Conservation (phyloP, 2,888 invertebrate genomes). For the Drosophila niveifrons region DNA sequence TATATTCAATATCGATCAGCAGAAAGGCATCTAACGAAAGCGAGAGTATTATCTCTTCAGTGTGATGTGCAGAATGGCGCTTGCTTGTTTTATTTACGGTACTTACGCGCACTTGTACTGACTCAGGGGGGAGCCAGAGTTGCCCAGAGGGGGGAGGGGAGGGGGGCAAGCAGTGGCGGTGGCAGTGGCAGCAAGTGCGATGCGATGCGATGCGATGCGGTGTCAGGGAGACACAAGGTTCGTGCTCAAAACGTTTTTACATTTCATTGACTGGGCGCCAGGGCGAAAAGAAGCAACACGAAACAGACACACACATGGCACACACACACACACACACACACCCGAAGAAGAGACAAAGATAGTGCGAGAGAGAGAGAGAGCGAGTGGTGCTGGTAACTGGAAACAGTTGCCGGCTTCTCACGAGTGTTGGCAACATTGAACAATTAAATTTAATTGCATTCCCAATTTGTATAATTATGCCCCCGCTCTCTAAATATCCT, state of each 20-base stretch:
- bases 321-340: constrained; percentile 37
- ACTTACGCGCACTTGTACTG: constrained; percentile 66
- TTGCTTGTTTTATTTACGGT: constrained; percentile 73
- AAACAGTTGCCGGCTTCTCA: constrained; percentile 60
- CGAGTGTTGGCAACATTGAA: constrained; percentile 72
- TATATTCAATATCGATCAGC: too few relatives aligned
- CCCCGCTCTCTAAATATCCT: constrained; percentile 70
- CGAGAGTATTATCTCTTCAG: not conserved
- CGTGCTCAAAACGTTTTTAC: constrained; percentile 80
- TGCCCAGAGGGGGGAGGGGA: not conserved
- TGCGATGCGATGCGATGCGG: constrained; percentile 7
- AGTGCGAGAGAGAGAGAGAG: constrained; percentile 23
- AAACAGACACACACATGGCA: constrained; percentile 29
- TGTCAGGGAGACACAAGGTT: constrained; percentile 64
- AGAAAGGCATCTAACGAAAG: too few relatives aligned
- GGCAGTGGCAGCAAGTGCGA: not conserved
- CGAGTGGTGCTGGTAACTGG: constrained; percentile 19
- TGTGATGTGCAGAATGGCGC: not conserved
- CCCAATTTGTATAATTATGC: constrained; percentile 82
- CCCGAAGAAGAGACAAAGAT: constrained; percentile 27
- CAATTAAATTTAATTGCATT: constrained; percentile 82
- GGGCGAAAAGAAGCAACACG: constrained; percentile 44
- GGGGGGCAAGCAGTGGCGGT: not conserved
- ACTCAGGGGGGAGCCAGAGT: not conserved
- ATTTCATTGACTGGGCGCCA: constrained; percentile 72